A percentile compares a stretch with the other conserved stretches of the same genome.
These are phyloP conservation scores for Conus canariensis DNA, from an alignment of 2,888 invertebrate species.

Conservation along the genomic window DNA sequence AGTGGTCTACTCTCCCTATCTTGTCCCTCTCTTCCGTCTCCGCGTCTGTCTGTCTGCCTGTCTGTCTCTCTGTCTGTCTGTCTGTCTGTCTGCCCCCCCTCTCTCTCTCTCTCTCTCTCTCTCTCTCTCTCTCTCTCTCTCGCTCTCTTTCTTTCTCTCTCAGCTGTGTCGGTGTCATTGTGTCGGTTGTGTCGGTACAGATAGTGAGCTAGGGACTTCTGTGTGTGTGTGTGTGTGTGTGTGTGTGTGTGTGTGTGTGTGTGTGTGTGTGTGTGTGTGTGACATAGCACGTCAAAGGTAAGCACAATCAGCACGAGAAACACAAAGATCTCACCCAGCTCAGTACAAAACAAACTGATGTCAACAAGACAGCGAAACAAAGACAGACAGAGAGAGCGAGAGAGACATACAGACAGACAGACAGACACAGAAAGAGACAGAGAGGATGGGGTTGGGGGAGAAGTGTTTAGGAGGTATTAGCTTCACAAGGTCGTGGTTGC, in stretches of 20 bases:
- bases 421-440: background rate
- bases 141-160: too few species aligned
- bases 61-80: too few species aligned
- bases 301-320: background rate
- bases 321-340: background rate
- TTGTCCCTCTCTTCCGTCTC: too few species aligned
- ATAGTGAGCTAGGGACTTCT: too few species aligned
- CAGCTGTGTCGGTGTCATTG: too few species aligned
- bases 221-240: background rate
- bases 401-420: background rate
- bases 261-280: background rate
- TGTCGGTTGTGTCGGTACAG: too few species aligned
- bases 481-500: background rate
- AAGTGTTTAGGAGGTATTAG: background rate
- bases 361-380: too few species aligned
- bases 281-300: background rate
- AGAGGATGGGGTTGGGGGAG: background rate
- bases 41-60: too few species aligned
- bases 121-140: too few species aligned
- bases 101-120: too few species aligned
- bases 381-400: background rate
- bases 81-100: too few species aligned
- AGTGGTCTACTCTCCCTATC: too few species aligned
- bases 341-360: background rate
- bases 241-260: background rate